Evolutionary conservation across 30 jellyfish, hydroid and myxozoan genomes (phyloP), one percentile per base, ranked within the genome.

Genomic region (Rhopilema esculentum): DNA sequence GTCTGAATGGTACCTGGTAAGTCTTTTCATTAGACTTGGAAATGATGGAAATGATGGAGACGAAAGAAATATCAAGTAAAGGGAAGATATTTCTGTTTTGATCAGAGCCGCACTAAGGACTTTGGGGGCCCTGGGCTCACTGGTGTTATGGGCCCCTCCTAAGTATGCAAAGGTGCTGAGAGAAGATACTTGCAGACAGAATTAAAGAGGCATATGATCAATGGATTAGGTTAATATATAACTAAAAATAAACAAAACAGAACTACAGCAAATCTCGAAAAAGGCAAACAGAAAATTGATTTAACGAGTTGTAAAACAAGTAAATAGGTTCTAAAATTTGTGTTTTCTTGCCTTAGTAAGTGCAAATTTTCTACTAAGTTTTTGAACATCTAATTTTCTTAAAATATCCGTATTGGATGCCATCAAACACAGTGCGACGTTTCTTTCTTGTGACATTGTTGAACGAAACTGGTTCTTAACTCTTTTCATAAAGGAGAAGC

Each of bases 401-500:
- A 74, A 50, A 50, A 74, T 69, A 74, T 74, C 72, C 31, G 26
- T n/a, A 74, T 74, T 74, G 31, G 71, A 72, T 29, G 85, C 85
- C 73, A 74, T 74, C 48, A 74, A 21, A 28, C 73, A 30, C 32
- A 79, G 32, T 15, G 89, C 21, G 6, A 40, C 72, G 22, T 17
- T 50, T 17, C 72, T 17, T 27, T 80, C 90, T 80, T 80, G 82
- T 80, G 90, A 80, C 82, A 80, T 80, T 30, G 71, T 80, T 64
- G 82, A 80, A 64, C 82, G 26, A 22, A 80, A 32, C 24, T 80
- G 49, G 30, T 31, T 80, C 90, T 68, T 80, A 4, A 80, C 49
- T 30, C 90, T 65, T 80, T 66, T 80, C 82, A 80, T 22, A 25
- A 80, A 18, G 80, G 90, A 80, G 90, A 80, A 80, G 29, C 83